Evolutionary conservation across 2,888 invertebrate species (phyloP).

Genomic region (Nomada goodeniana): DNA sequence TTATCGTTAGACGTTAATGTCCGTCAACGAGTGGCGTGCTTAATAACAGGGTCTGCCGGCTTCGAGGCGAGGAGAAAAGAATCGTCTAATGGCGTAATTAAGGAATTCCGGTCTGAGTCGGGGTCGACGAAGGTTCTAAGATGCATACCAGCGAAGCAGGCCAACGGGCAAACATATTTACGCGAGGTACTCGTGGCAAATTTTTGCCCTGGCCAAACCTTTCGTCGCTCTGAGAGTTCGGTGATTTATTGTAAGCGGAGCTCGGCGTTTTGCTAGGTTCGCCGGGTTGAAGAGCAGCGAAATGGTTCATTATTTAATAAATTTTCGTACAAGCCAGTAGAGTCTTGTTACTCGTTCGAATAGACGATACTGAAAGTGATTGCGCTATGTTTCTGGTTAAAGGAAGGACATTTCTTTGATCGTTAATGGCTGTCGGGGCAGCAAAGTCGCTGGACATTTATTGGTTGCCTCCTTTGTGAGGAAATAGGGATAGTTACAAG

Average conservation of each 20-base stretch:
- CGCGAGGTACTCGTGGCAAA: conserved; percentile 47
- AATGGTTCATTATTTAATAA: conserved; percentile 14
- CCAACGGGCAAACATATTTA: conserved; percentile 33
- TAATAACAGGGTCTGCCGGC: conserved; percentile 50
- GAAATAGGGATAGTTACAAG: too few species aligned
- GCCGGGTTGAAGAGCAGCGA: background rate
- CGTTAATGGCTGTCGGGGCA: background rate
- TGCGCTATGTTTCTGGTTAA: too few species aligned
- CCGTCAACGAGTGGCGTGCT: conserved; percentile 32
- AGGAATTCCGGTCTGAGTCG: conserved; percentile 46
- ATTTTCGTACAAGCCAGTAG: background rate
- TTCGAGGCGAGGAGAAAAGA: conserved; percentile 39
- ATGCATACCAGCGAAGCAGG: background rate
- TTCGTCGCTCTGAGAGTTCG: conserved; percentile 36
- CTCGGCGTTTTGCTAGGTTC: conserved; percentile 20
- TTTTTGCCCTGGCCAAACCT: conserved; percentile 48
- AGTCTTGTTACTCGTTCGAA: background rate
- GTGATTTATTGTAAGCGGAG: conserved; percentile 33
- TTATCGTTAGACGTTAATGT: conserved; percentile 47
- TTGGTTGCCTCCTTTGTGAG: too few species aligned
- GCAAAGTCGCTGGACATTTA: background rate
- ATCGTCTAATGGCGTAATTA: conserved; percentile 66
- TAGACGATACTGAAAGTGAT: background rate
- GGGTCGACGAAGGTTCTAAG: conserved; percentile 32
- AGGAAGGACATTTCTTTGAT: too few species aligned